phyloP scores from a whole-genome alignment of 2,888 invertebrate species.

The Eurytoma adleriae region DNA sequence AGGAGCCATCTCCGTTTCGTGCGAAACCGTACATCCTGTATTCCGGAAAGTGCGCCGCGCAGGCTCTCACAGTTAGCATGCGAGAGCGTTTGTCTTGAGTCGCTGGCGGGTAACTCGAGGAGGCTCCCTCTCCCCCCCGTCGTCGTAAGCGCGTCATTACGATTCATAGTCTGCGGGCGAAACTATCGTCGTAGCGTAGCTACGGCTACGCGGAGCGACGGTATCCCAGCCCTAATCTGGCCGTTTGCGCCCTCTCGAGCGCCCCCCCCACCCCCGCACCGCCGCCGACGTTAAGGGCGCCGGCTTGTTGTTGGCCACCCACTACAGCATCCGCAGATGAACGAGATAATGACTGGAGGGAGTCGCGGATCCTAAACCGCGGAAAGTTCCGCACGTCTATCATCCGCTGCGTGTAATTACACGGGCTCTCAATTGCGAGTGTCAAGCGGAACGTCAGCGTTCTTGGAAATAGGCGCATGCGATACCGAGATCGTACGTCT shows the following conservation, averaged over 20 bases:
- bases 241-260: slow-evolving; percentile 53
- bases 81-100: slow-evolving; percentile 16
- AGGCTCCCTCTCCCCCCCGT: background rate
- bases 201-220: slow-evolving; percentile 6
- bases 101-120: background rate
- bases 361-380: background rate
- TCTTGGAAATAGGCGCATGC: too few species aligned
- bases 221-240: slow-evolving; percentile 59
- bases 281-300: slow-evolving; percentile 59
- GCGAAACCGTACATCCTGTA: background rate
- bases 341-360: background rate
- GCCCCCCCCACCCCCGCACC: slow-evolving; percentile 63
- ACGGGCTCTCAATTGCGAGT: too few species aligned
- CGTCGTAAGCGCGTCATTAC: slow-evolving; percentile 67
- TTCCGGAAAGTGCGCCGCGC: slow-evolving; percentile 5
- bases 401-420: too few species aligned
- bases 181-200: slow-evolving; percentile 56
- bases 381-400: background rate
- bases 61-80: slow-evolving; percentile 10
- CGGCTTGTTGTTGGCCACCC: slow-evolving; percentile 68
- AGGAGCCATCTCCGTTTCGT: too few species aligned
- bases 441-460: too few species aligned
- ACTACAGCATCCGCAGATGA: slow-evolving; percentile 56
- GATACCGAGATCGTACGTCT: too few species aligned
- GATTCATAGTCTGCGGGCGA: slow-evolving; percentile 67